Conservation (phyloP, 2,797 vertebrate species). For the Peromyscus eremicus region DNA sequence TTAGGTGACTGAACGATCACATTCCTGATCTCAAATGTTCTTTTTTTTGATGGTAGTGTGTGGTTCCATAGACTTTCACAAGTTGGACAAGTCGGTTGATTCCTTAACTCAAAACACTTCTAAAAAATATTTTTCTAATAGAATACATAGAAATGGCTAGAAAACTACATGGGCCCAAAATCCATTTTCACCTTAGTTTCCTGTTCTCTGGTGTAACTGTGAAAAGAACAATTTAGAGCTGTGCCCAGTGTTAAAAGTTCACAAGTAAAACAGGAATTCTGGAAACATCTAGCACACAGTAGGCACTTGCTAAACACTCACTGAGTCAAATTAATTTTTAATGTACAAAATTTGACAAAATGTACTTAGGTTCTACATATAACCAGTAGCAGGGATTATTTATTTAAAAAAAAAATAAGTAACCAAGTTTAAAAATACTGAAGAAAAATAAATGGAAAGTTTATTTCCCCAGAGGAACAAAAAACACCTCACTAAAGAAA, state of each 20-base stretch:
- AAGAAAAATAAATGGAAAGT: conserved; percentile 70
- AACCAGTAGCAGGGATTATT: conserved; percentile 56
- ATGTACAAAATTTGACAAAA: conserved; percentile 55
- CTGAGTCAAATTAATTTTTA: conserved; percentile 61
- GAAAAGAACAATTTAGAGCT: conserved; percentile 53
- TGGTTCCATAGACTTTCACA: conserved; percentile 31
- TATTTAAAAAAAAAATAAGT: conserved; percentile 36
- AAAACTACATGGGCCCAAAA: conserved; percentile 76
- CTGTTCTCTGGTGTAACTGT: conserved; percentile 59
- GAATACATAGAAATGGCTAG: conserved; percentile 73
- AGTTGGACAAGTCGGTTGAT: conserved; percentile 32
- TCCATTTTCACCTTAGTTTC: conserved; percentile 72
- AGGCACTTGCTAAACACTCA: conserved; percentile 48
- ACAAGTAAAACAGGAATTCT: conserved; percentile 55
- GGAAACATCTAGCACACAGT: conserved; percentile 58
- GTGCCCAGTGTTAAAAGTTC: neutral
- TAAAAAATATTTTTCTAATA: conserved; percentile 27
- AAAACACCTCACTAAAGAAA: conserved; percentile 65
- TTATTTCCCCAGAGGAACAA: conserved; percentile 54
- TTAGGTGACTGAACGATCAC: conserved; percentile 80
- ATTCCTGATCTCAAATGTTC: conserved; percentile 76
- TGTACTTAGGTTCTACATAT: conserved; percentile 26
- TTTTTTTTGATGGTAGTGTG: conserved; percentile 66
- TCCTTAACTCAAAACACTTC: conserved; percentile 71
- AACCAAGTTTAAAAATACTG: conserved; percentile 67